These are phyloP conservation scores for Apoda limacodes DNA, from an alignment of 2,888 invertebrate species.

Conservation along the genomic window DNA sequence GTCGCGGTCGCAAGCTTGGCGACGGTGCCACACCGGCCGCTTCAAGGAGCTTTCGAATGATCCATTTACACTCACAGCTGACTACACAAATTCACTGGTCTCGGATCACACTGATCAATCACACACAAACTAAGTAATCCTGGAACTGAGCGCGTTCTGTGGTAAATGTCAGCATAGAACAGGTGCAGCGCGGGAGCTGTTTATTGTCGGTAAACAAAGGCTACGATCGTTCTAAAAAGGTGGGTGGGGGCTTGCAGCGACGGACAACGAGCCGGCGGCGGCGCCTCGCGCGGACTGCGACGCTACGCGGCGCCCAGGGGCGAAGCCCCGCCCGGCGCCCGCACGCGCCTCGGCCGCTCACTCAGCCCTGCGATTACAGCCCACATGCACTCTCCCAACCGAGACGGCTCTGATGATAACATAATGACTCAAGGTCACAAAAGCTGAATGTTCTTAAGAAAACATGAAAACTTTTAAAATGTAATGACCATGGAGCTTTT, in stretches of 20 bases:
- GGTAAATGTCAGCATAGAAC: no score
- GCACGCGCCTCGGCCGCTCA: conserved; percentile 28
- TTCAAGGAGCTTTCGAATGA: conserved; percentile 40
- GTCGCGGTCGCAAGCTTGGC: no score
- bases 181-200: conserved; percentile 37
- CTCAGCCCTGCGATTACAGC: conserved; percentile 13
- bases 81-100: not conserved
- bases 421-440: conserved; percentile 24
- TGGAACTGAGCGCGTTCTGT: no score
- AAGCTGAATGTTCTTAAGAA: conserved; percentile 28
- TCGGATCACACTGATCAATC: conserved; percentile 14
- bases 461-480: no score
- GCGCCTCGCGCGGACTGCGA: conserved; percentile 55
- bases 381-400: conserved; percentile 29
- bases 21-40: conserved; percentile 37
- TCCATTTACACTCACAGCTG: conserved; percentile 35
- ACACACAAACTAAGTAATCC: no score
- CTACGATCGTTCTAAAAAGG: conserved; percentile 46
- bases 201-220: conserved; percentile 58
- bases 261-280: conserved; percentile 46
- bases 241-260: conserved; percentile 22
- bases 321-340: conserved; percentile 25
- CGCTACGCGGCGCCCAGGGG: conserved; percentile 24
- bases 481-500: no score
- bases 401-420: no score